Evolutionary conservation across 2,888 invertebrate species (phyloP).

Genomic region (Plemyria rubiginata): DNA sequence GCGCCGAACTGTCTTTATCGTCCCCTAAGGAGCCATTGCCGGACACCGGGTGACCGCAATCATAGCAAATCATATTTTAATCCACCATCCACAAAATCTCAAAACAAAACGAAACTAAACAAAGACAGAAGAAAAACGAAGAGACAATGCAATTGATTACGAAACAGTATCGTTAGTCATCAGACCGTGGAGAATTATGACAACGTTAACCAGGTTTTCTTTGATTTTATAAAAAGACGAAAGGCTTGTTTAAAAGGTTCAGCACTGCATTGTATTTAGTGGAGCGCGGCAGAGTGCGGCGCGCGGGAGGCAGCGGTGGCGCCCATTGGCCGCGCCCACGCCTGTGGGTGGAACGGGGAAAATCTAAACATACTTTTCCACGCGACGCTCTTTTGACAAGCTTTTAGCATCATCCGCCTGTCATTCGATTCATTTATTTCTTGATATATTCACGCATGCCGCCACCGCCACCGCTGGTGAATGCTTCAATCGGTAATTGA

Average conservation of each 20-base stretch:
- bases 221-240: constrained; percentile 40
- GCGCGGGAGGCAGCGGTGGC: constrained; percentile 56
- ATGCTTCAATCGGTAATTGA: constrained; percentile 54
- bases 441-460: constrained; percentile 50
- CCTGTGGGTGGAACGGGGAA: constrained; percentile 74
- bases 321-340: constrained; percentile 80
- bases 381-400: constrained; percentile 68
- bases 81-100: constrained; percentile 24
- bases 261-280: constrained; percentile 55
- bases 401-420: constrained; percentile 77
- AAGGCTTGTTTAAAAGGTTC: constrained; percentile 40
- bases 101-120: constrained; percentile 16
- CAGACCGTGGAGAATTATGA: constrained; percentile 43
- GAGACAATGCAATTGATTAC: constrained; percentile 29
- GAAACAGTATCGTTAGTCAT: constrained; percentile 33
- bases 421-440: constrained; percentile 65
- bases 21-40: constrained; percentile 66
- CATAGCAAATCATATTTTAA: constrained; percentile 54
- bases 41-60: constrained; percentile 68
- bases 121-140: constrained; percentile 12
- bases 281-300: constrained; percentile 52
- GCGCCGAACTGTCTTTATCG: constrained; percentile 50
- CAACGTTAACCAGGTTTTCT: constrained; percentile 42
- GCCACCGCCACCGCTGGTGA: constrained; percentile 39
- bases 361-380: constrained; percentile 70